Evolutionary conservation across 2,797 vertebrate species (phyloP).

Genomic region (Darevskia nairensis): DNA sequence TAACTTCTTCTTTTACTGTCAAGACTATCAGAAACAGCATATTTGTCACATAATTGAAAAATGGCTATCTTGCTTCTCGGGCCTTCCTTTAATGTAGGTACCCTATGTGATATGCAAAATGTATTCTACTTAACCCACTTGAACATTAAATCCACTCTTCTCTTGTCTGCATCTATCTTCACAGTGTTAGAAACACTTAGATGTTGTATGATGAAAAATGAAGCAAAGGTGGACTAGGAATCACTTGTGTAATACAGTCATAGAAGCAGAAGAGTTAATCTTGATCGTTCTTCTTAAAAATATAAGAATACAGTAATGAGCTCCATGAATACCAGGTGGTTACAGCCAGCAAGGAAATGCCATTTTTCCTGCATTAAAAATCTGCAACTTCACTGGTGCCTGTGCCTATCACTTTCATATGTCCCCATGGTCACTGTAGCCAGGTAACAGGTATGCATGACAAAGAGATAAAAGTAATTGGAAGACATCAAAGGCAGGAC

Average conservation of each 20-base stretch:
- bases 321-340: conserved; percentile 21
- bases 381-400: not conserved
- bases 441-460: not conserved
- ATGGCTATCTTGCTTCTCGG: conserved; percentile 68
- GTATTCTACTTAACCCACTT: conserved; percentile 60
- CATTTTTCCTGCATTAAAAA: conserved; percentile 30
- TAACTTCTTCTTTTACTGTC: conserved; percentile 17
- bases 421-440: not conserved
- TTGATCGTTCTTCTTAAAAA: conserved; percentile 18
- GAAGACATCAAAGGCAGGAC: no score
- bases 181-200: conserved; percentile 38
- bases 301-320: not conserved
- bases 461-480: not conserved
- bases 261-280: not conserved
- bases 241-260: conserved; percentile 46
- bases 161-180: conserved; percentile 57
- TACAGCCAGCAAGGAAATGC: not conserved
- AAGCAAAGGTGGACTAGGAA: conserved; percentile 52
- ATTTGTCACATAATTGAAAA: conserved; percentile 75
- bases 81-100: conserved; percentile 70
- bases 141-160: conserved; percentile 63
- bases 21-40: conserved; percentile 70
- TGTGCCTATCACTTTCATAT: not conserved
- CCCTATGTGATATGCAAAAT: conserved; percentile 68
- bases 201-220: conserved; percentile 41